Base-by-base conservation (phyloP, 2,797 vertebrate species). In the Lemur catta region DNA sequence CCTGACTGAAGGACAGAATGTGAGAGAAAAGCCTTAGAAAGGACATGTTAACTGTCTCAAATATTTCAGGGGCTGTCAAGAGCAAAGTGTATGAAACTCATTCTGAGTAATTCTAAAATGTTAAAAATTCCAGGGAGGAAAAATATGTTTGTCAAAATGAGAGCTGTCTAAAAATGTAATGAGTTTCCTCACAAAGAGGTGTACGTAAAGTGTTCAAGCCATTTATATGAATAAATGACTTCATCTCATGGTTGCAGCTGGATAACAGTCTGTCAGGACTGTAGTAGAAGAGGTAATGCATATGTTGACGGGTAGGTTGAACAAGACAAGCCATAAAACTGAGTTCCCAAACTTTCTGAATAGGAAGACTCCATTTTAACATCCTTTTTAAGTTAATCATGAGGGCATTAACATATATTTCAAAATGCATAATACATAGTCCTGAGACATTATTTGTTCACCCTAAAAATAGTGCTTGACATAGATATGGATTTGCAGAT, bases 311-410 rank as follows among this genome's bases (percentile, higher is more conserved):
- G 35, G 24, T 18, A 11, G 26, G 55, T 50, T 43, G 30, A 87
- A 43, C 22, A 48, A 48, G 33, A 65, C 20, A 84, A 2, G 20
- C 71, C 1, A 1, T 61, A 76, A 52, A 18, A 75, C 22, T 38
- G 48, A 30, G 30, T 78, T 86, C 35, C 52, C 20, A 81, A 8
- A 38, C 59, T 80, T 61, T 80, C 80, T 81, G 28, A 74, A 43
- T 91, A 52, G 41, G 69, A 87, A 46, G 33, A n/a, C 76, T 90
- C 46, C n/a, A 48, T 93, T 92, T 67, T 84, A 93, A 28, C 30
- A 89, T 72, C 26, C 12, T 91, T 96, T 72, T 76, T 17, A 96
- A 92, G 74, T 90, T 57, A 95, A 72, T 74, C 15, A 50, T 76
- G 20, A 57, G 67, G 38, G 10, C 76, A 89, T 81, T 57, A 72